Percentiles rank a stretch among this genome's conserved stretches.
Evolutionary conservation across 2,888 invertebrate genomes (phyloP).

Genomic region (Myopa testacea): DNA sequence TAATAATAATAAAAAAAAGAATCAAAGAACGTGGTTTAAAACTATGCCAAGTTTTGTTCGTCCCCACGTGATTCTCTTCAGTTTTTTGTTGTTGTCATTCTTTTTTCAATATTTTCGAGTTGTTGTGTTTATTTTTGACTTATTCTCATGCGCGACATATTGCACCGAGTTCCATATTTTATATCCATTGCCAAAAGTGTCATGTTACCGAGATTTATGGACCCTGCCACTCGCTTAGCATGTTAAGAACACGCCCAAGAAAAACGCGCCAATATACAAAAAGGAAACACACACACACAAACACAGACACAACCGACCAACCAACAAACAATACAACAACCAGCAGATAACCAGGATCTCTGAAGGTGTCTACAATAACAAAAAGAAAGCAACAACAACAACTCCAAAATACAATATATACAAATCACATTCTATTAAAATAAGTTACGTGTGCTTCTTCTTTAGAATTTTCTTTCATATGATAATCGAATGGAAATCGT

Average conservation of each 20-base stretch:
- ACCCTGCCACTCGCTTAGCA: conserved; percentile 47
- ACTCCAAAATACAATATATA: background rate
- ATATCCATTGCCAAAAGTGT: conserved; percentile 68
- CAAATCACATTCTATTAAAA: background rate
- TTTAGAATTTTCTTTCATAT: no score
- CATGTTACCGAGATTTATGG: conserved; percentile 68
- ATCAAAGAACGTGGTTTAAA: background rate
- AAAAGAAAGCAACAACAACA: background rate
- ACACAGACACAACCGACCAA: conserved; percentile 15
- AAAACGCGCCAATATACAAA: conserved; percentile 24
- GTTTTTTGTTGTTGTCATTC: background rate
- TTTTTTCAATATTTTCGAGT: conserved; percentile 14
- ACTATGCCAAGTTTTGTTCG: background rate
- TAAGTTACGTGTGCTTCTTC: background rate
- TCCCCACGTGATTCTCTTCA: conserved; percentile 5
- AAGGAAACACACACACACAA: conserved; percentile 39
- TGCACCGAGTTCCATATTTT: conserved; percentile 65
- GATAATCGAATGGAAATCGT: no score
- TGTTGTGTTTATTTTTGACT: conserved; percentile 44
- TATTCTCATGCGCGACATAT: conserved; percentile 59
- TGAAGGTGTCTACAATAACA: background rate
- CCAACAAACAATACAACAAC: background rate
- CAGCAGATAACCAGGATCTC: background rate
- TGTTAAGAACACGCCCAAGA: conserved; percentile 39
- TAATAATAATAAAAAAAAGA: background rate